These are phyloP conservation scores for Equus przewalskii DNA, from an alignment of 2,113 vertebrate species.

Conservation along the genomic window DNA sequence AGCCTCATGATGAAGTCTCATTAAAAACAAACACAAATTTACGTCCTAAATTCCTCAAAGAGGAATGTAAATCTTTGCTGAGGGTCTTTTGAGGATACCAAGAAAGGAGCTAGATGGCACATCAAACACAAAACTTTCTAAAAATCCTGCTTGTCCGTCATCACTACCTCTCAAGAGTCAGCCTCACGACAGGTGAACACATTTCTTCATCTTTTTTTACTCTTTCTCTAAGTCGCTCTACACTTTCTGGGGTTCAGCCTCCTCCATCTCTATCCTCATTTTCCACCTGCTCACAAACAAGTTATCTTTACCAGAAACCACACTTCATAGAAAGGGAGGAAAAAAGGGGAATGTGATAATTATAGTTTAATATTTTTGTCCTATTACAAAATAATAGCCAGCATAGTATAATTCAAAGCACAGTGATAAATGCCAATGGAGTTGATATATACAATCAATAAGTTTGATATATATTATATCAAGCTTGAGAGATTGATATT, in stretches of 20 bases:
- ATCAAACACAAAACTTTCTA: background rate
- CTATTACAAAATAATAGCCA: background rate
- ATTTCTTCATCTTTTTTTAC: background rate
- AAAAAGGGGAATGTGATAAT: background rate
- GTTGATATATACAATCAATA: too few relatives aligned
- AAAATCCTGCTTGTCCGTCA: background rate
- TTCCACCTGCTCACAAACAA: background rate
- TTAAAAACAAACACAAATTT: conserved; percentile 8
- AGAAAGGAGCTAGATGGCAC: background rate
- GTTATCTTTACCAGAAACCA: background rate
- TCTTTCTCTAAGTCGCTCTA: background rate
- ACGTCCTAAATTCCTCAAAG: background rate
- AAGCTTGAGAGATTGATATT: background rate
- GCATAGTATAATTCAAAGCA: background rate
- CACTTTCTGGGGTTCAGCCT: background rate
- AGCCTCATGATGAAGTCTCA: background rate
- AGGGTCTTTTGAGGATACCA: background rate
- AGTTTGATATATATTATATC: background rate
- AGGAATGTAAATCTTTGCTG: background rate
- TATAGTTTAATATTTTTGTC: conserved; percentile 10
- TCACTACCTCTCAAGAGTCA: background rate
- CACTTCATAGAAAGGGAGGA: background rate
- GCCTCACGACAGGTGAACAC: background rate
- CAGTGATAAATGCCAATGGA: background rate
- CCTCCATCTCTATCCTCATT: background rate